Conservation (phyloP, 2,113 vertebrate species). For the Typhlomys cinereus region DNA sequence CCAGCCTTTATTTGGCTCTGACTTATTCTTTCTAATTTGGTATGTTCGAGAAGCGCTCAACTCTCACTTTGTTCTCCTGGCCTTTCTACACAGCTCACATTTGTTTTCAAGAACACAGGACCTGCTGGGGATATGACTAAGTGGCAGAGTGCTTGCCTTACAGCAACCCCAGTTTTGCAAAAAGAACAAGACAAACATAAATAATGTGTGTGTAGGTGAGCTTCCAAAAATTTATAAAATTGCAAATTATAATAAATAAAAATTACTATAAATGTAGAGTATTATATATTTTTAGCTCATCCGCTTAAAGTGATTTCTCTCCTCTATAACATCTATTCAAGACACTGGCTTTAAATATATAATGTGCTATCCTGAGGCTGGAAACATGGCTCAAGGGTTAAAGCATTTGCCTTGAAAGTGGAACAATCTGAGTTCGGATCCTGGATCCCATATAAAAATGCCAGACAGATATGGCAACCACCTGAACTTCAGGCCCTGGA, state of each 20-base stretch:
- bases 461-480: too few relatives aligned
- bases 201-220: background rate
- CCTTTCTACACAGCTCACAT: background rate
- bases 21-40: constrained; percentile 47
- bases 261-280: background rate
- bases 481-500: too few relatives aligned
- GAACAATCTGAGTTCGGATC: too few relatives aligned
- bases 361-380: background rate
- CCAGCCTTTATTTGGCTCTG: constrained; percentile 37
- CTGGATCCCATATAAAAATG: too few relatives aligned
- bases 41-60: background rate
- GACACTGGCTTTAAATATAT: background rate
- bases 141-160: background rate
- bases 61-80: background rate
- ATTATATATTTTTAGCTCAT: background rate
- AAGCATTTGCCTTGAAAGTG: too few relatives aligned
- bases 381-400: too few relatives aligned
- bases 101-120: constrained; percentile 1
- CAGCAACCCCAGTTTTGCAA: background rate
- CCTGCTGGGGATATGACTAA: too few relatives aligned
- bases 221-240: background rate
- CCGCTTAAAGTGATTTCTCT: background rate
- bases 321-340: background rate
- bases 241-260: background rate
- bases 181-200: background rate